These are phyloP conservation scores for Acropora tenuis DNA, from an alignment of 64 coral and sea anemone species.

Conservation along the genomic window DNA sequence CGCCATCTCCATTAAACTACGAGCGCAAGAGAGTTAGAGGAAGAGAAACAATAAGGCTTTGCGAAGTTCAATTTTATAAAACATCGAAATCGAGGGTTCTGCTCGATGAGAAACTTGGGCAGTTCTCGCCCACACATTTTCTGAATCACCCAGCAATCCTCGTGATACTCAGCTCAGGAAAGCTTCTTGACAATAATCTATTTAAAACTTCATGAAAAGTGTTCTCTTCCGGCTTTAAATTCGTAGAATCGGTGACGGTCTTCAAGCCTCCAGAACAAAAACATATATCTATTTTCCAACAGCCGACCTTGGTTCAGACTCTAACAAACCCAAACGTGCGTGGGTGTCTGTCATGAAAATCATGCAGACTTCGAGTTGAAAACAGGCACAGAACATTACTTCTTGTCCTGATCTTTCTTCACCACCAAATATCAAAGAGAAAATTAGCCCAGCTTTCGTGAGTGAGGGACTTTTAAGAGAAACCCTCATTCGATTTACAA, in stretches of 20 bases:
- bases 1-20: background rate
- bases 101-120: background rate
- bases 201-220: background rate
- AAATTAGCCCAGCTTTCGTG: background rate
- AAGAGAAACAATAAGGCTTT: background rate
- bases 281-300: too few species aligned
- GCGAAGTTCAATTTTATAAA: background rate
- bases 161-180: too few species aligned
- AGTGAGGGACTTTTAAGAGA: background rate
- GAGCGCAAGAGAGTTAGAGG: background rate
- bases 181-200: background rate
- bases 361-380: constrained; percentile 1
- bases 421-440: background rate
- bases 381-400: background rate
- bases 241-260: background rate
- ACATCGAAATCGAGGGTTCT: background rate
- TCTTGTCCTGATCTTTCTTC: background rate
- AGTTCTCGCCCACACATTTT: constrained; percentile 20
- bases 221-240: background rate
- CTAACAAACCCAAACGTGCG: constrained; percentile 7
- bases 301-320: background rate
- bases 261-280: background rate
- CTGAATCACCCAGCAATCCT: background rate
- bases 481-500: background rate
- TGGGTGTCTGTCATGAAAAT: constrained; percentile 10